These are phyloP conservation scores for Thunnus thynnus DNA, from an alignment of 2,113 vertebrate species.

Conservation along the genomic window DNA sequence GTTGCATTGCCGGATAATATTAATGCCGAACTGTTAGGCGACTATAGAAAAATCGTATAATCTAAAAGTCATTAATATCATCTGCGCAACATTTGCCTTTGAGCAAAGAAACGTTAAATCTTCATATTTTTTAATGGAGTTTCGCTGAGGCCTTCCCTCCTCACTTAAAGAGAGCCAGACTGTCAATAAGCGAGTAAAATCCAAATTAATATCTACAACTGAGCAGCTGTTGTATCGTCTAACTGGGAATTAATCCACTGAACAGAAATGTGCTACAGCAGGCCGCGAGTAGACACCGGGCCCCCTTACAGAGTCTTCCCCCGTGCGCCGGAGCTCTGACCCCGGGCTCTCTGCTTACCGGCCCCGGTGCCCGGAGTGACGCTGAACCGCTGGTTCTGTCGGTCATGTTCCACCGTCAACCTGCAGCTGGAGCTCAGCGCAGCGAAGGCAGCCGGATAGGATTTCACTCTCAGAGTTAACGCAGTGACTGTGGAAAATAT, in stretches of 20 bases:
- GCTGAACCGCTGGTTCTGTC: conserved; percentile 72
- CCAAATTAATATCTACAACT: rapidly evolving
- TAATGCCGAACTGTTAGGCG: not conserved
- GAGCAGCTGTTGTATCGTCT: not conserved
- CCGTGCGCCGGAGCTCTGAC: not conserved
- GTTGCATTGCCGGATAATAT: rapidly evolving
- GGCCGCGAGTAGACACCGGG: conserved; percentile 51
- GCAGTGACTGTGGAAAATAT: conserved; percentile 11
- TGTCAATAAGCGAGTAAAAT: rapidly evolving
- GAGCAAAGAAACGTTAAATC: rapidly evolving
- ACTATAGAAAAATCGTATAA: rapidly evolving
- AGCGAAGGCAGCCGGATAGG: not conserved
- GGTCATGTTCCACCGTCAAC: conserved; percentile 76
- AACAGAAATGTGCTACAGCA: rapidly evolving
- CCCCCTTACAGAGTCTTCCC: not conserved
- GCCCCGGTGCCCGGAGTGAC: conserved; percentile 50
- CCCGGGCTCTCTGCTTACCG: conserved; percentile 58
- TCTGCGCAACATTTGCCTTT: rapidly evolving
- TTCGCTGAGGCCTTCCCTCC: not conserved
- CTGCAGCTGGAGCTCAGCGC: not conserved
- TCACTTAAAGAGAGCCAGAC: not conserved
- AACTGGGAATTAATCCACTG: not conserved
- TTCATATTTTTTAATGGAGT: not conserved
- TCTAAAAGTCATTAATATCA: rapidly evolving
- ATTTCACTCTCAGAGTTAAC: not conserved